Evolutionary conservation across 2,888 invertebrate genomes (phyloP).

Genomic region (Yponomeuta sedellus): DNA sequence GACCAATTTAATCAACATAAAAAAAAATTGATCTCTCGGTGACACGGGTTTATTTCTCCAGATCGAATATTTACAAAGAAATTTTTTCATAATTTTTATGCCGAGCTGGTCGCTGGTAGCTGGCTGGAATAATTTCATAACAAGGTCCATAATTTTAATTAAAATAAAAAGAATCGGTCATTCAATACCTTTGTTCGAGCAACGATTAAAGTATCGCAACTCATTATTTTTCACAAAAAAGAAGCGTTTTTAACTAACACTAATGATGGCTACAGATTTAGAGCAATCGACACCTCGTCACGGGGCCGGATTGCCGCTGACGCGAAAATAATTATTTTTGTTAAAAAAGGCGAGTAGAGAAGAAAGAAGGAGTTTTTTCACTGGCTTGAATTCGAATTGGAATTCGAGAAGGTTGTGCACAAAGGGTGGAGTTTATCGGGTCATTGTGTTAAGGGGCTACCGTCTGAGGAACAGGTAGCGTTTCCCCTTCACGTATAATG

Average conservation of each 20-base stretch:
- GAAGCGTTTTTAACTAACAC: constrained; percentile 37
- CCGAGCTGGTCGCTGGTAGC: neutral
- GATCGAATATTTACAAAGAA: neutral
- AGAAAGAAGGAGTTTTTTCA: constrained; percentile 30
- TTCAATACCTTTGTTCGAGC: constrained; percentile 40
- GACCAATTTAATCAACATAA: too few relatives aligned
- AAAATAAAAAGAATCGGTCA: constrained; percentile 28
- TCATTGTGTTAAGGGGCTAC: constrained; percentile 16
- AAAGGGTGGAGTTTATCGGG: constrained; percentile 36
- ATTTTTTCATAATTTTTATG: neutral
- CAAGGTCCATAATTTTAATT: constrained; percentile 11
- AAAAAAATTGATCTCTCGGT: neutral
- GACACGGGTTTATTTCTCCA: neutral
- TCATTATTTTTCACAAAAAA: constrained; percentile 52
- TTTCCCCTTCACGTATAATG: neutral
- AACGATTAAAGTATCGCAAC: constrained; percentile 30
- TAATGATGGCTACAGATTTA: constrained; percentile 15
- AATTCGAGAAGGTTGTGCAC: constrained; percentile 67
- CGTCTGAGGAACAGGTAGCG: constrained; percentile 6
- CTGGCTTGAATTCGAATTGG: constrained; percentile 35
- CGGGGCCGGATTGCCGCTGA: constrained; percentile 41
- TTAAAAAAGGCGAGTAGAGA: constrained; percentile 38
- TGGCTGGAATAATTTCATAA: neutral
- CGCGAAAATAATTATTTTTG: constrained; percentile 62
- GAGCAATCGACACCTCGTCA: constrained; percentile 57